Evolutionary conservation across 2,888 invertebrate genomes (phyloP).

Genomic region (Keiferia lycopersicella): DNA sequence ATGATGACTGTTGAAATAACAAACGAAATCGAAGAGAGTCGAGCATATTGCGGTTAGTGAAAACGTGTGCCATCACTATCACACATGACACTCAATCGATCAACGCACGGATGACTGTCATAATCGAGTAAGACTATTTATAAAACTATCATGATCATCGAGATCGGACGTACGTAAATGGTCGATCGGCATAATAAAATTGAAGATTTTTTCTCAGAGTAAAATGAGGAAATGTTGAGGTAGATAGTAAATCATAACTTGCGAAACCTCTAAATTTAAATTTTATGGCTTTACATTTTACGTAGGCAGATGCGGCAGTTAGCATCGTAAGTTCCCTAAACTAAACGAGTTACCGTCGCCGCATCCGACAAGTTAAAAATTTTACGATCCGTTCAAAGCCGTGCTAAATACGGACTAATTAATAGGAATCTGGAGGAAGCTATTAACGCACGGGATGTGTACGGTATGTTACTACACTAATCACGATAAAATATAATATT

Average conservation of each 20-base stretch:
- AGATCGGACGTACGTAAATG: not conserved
- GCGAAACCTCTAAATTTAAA: slow-evolving; percentile 10
- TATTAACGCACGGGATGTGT: slow-evolving; percentile 47
- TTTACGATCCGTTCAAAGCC: slow-evolving; percentile 33
- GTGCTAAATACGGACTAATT: slow-evolving; percentile 40
- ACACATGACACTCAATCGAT: not conserved
- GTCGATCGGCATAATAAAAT: no score
- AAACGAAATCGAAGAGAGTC: not conserved
- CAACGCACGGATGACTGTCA: not conserved
- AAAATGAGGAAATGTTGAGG: not conserved
- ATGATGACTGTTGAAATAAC: slow-evolving; percentile 13
- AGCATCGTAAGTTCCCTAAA: not conserved
- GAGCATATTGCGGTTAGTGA: slow-evolving; percentile 3
- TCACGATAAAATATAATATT: slow-evolving; percentile 20
- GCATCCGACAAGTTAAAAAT: slow-evolving; percentile 30
- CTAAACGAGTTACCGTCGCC: slow-evolving; percentile 21
- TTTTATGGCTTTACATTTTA: slow-evolving; percentile 3
- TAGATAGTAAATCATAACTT: slow-evolving; percentile 7
- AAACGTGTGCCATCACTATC: not conserved
- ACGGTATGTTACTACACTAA: slow-evolving; percentile 28
- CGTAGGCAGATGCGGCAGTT: not conserved
- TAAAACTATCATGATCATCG: not conserved
- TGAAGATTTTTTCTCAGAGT: not conserved
- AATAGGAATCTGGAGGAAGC: slow-evolving; percentile 42
- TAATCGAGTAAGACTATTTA: not conserved